These are phyloP conservation scores for Leptestheria dahalacensis DNA, from an alignment of 1,140 invertebrate species.

Conservation along the genomic window DNA sequence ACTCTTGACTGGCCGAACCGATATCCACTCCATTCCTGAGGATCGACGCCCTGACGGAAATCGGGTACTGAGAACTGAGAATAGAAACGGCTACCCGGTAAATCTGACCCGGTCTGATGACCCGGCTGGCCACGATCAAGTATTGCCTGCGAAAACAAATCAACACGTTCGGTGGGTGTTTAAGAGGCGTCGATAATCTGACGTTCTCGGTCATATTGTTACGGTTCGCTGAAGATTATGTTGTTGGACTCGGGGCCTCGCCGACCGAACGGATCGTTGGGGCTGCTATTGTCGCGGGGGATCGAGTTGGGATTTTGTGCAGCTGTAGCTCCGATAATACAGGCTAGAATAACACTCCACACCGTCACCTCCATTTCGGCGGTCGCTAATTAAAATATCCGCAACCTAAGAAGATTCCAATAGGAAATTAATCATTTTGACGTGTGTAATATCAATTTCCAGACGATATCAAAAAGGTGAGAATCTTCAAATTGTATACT, in stretches of 20 bases:
- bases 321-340: neutral
- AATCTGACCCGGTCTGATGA: slow-evolving; percentile 70
- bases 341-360: neutral
- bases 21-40: slow-evolving; percentile 75
- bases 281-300: neutral
- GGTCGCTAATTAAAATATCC: neutral
- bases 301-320: neutral
- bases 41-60: slow-evolving; percentile 65
- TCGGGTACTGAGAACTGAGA: slow-evolving; percentile 48
- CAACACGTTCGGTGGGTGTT: too few species aligned
- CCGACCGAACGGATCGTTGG: neutral
- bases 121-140: slow-evolving; percentile 68
- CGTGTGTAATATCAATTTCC: too few species aligned
- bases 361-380: neutral
- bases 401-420: neutral
- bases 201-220: neutral
- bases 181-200: too few species aligned
- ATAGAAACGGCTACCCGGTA: slow-evolving; percentile 68
- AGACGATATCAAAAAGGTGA: too few species aligned
- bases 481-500: too few species aligned
- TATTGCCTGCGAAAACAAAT: slow-evolving; percentile 55
- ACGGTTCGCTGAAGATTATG: neutral
- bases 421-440: too few species aligned
- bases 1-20: slow-evolving; percentile 51
- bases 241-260: neutral